Evolutionary conservation across 2,797 vertebrate genomes (phyloP), one percentile per base, ranked within the genome.

Genomic region (Dendrocincla fuliginosa): DNA sequence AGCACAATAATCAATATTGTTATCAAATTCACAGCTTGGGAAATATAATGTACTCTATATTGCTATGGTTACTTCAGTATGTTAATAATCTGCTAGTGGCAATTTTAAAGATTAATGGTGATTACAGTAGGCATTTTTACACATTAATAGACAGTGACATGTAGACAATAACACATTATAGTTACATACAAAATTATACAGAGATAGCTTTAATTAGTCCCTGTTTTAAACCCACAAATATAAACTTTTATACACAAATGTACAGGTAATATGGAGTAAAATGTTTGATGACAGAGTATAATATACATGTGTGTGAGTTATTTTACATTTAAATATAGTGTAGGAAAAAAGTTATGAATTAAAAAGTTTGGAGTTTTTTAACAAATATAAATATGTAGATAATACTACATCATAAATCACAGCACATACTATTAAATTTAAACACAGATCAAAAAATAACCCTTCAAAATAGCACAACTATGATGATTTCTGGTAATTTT

Each of bases 211-310:
- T 97, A 91, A 97, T 98, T 97, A 97, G 97, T 96, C 98, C 97
- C 96, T 98, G 96, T 97, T 98, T 93, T 74, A 97, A 97, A 98
- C 91, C 68, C 94, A 96, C 97, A 97, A 98, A 98, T 98, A 98
- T 98, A 97, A 97, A 98, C 97, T 79, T 98, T 98, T 98, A 98
- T 98, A 97, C 98, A 99, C 98, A 99, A 98, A 98, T 98, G 97
- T 98, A 98, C 98, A 98, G 80, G 7, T 98, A 98, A 98, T 98
- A 98, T 69, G 97, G 65, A 93, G 52, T 77, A 97, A 79, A 94
- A 90, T 89, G 33, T 97, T 96, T 95, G 94, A 98, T 97, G 97
- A 98, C 93, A 98, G 87, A 96, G 81, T 96, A 97, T 97, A 98
- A 97, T 95, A 97, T 95, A 96, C 96, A 98, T 89, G 25, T 16